Base-by-base conservation (phyloP, 2,888 invertebrate species). In the Stenichneumon culpator region DNA sequence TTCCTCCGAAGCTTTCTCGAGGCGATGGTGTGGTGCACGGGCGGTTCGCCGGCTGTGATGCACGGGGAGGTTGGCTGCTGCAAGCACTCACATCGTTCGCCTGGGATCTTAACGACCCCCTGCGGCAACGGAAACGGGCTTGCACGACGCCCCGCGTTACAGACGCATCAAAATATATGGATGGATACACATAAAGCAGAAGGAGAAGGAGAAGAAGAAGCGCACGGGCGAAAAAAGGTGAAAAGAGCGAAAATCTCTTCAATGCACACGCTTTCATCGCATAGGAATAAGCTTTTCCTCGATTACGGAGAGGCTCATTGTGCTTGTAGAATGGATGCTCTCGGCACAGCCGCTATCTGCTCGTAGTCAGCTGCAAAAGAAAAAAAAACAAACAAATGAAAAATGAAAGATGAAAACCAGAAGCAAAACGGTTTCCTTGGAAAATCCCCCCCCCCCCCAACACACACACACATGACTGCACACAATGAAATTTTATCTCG, bases 81-180 rank as follows among this genome's bases (percentile, higher is more conserved):
- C 67, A 68, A 68, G 73, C 68, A 57, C 73, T 67, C 47, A 22
- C 63, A 44, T 65, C 79, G 63, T 72, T 83, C 57, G 75, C 72
- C 60, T 44, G 69, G 44, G 25, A 79, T 84, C 82, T 84, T 84
- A 82, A 82, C 79, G 84, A 84, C 82, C 79, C 84, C 82, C 84
- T 78, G 80, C 39, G 69, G 84, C 78, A 63, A 9, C 63, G 78
- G 84, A 82, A 84, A 68, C 36, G 50, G 79, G 54, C 60, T 52
- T 70, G 83, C 73, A 60, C 73, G 73, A 72, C 68, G 63, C 39
- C 32, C 36, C 47, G 16, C 79, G 22, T 19, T 69, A 69, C 44
- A 65, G 74, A 75, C 79, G 79, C 83, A 39, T 73, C 11, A 16
- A 69, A 60, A 65, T 68, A 72, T 63, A 79, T 67, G 52, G 36